Evolutionary conservation across 1,140 invertebrate species (phyloP).

Genomic region (Trichomalopsis sarcophagae): DNA sequence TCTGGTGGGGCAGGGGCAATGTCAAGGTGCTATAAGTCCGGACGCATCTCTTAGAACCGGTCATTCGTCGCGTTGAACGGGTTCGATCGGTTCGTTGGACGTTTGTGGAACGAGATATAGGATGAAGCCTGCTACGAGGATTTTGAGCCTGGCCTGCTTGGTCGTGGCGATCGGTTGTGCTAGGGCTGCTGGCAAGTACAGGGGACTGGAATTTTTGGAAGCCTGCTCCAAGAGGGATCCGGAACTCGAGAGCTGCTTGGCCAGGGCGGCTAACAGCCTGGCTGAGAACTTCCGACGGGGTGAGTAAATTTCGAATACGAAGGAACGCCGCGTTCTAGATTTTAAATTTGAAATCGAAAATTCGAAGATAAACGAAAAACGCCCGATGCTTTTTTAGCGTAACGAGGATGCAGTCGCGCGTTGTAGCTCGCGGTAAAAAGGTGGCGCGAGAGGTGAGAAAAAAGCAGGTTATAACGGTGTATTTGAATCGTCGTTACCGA

Average conservation of each 20-base stretch:
- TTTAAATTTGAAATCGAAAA: not conserved
- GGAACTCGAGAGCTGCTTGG: conserved; percentile 83
- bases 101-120: not conserved
- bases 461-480: conserved; percentile 72
- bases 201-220: conserved; percentile 76
- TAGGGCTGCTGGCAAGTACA: conserved; percentile 65
- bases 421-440: not conserved
- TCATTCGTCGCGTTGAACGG: conserved; percentile 65
- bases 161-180: conserved; percentile 18
- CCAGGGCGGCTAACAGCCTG: conserved; percentile 82
- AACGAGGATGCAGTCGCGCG: not conserved
- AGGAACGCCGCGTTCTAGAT: too few species aligned
- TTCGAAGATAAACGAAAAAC: not conserved
- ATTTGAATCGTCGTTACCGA: conserved; percentile 69
- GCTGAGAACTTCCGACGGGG: conserved; percentile 80
- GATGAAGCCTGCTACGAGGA: not conserved
- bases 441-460: conserved; percentile 36
- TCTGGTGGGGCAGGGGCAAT: conserved; percentile 66
- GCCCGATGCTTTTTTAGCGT: not conserved
- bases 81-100: conserved; percentile 55
- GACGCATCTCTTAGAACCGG: conserved; percentile 64
- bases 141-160: not conserved
- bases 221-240: conserved; percentile 81
- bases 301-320: conserved; percentile 53
- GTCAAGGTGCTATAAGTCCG: conserved; percentile 74